A percentile compares a stretch with the other conserved stretches of the same genome.
phyloP scores from a whole-genome alignment of 2,797 vertebrate species.

The Pseudochirops cupreus region DNA sequence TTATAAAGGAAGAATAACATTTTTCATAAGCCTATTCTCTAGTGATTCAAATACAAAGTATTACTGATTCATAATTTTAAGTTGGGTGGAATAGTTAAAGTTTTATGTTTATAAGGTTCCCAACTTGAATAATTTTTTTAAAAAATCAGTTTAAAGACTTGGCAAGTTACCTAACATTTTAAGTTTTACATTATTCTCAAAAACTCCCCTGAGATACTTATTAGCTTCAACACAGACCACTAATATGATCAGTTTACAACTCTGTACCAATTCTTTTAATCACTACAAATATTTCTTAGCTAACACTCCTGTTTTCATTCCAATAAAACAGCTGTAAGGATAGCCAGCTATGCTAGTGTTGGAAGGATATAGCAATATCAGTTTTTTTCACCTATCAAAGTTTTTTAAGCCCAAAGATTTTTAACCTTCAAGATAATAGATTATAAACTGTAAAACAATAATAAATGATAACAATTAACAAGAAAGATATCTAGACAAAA shows the following conservation, averaged over 20 bases:
- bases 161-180: constrained; percentile 45
- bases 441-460: constrained; percentile 5
- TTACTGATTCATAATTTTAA: constrained; percentile 34
- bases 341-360: constrained; percentile 39
- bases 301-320: neutral
- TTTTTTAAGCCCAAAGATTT: neutral
- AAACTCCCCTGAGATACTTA: constrained; percentile 46
- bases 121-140: neutral
- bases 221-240: neutral
- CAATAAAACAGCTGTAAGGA: neutral
- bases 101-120: neutral
- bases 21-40: constrained; percentile 30
- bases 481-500: constrained; percentile 2
- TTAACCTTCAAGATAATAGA: neutral
- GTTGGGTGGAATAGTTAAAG: constrained; percentile 41
- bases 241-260: neutral
- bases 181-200: constrained; percentile 44
- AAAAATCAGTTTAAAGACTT: constrained; percentile 44
- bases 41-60: constrained; percentile 55
- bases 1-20: constrained; percentile 18
- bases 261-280: neutral
- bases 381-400: constrained; percentile 37
- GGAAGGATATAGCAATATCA: constrained; percentile 34
- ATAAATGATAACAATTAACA: constrained; percentile 60
- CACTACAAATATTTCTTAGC: neutral